Base-by-base conservation (phyloP, 2,888 invertebrate genomes). In the Coecobrya sp. region DNA sequence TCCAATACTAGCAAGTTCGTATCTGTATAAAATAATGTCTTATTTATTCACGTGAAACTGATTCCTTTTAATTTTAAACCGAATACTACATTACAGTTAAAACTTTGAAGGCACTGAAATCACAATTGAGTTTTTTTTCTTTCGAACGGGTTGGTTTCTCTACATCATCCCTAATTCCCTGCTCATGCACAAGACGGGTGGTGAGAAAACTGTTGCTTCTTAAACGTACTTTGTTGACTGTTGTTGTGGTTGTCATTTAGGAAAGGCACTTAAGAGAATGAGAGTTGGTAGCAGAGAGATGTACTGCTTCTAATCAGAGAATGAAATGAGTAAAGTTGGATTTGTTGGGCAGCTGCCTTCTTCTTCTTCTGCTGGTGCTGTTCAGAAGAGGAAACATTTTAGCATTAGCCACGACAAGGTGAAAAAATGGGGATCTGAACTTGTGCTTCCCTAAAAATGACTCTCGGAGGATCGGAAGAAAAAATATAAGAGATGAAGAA, bases 211-310 rank as follows among this genome's bases (percentile, higher is more conserved):
- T 79, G 79, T 79, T 79, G 79, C 79, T 52, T 22, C 22, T 8
- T n/a, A 73, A 42, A 73, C 4, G 42, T 42, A 25, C n/a, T 36
- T 73, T 73, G 22, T 36, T 45, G 42, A 73, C 11, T 73, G 2
- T 42, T 42, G 0, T 16, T 73, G 13, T 4, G 22, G 42, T 42
- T 73, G 73, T 73, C 73, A 42, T 19, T 42, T 45, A 22, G 22
- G 19, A 70, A 70, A 65, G 27, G 25, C 91, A 86, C 91, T 85
- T 85, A 76, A n/a, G 84, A 70, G 81, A 81, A 84, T n/a, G 73
- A 59, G 36, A 85, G 49, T 19, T 49, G 49, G 68, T 45, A 10
- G 25, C 22, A 76, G 16, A 52, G n/a, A 81, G 30, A 81, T 55
- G n/a, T 25, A 27, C 79, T 52, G 55, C 25, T 81, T 49, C 79